phyloP scores from a whole-genome alignment of 2,113 vertebrate genomes.

The Chionomys nivalis region DNA sequence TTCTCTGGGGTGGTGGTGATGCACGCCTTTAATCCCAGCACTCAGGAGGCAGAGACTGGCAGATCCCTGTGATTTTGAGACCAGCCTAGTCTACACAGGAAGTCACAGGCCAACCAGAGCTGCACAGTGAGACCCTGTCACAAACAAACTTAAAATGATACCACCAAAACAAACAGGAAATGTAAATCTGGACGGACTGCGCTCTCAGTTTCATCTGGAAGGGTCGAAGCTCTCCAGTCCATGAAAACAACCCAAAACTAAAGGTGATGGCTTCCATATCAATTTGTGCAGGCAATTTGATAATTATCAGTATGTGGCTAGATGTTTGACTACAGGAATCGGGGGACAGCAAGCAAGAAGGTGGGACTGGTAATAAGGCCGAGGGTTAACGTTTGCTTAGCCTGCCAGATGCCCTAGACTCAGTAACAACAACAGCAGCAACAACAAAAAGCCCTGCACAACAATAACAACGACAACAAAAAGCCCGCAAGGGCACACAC shows the following conservation, averaged over 20 bases:
- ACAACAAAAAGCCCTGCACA: no score
- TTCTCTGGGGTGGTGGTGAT: background rate
- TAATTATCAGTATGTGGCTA: background rate
- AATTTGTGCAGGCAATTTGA: background rate
- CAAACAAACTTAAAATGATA: background rate
- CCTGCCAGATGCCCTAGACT: background rate
- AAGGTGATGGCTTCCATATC: background rate
- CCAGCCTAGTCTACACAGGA: background rate
- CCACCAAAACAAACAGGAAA: background rate
- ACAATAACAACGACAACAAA: background rate
- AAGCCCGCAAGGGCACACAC: background rate
- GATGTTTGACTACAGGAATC: background rate
- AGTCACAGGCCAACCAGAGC: background rate
- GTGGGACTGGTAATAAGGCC: background rate
- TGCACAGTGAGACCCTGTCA: background rate
- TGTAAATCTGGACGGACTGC: background rate
- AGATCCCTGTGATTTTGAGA: background rate
- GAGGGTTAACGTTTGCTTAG: no score
- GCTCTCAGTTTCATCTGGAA: background rate
- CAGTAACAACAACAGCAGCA: background rate
- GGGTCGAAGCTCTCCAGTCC: background rate
- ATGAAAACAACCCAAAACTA: background rate
- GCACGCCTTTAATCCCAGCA: background rate
- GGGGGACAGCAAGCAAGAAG: background rate
- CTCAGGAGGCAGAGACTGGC: background rate